A percentile compares a stretch with the other conserved stretches of the same genome.
These are phyloP conservation scores for Caenorhabditis sp. DNA, from an alignment of 2,888 invertebrate species.

Conservation along the genomic window DNA sequence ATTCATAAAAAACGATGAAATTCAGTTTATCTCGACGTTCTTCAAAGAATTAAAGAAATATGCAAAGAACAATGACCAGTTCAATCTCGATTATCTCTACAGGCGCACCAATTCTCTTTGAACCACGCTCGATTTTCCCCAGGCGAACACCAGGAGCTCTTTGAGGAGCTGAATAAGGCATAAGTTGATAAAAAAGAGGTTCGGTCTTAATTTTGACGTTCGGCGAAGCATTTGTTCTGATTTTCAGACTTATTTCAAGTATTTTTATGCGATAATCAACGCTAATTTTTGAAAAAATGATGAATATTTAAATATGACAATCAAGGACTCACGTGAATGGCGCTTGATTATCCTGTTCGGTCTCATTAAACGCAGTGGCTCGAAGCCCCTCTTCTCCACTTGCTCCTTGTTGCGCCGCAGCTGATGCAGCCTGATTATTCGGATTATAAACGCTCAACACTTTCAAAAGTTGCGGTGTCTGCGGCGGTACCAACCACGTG, in stretches of 20 bases:
- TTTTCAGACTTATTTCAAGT: background rate
- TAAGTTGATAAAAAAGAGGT: no score
- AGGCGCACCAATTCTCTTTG: no score
- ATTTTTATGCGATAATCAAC: background rate
- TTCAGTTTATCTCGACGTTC: no score
- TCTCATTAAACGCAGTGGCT: background rate
- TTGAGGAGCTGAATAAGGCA: background rate
- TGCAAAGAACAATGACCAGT: no score
- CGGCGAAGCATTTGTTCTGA: background rate
- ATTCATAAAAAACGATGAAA: no score
- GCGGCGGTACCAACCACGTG: conserved; percentile 15
- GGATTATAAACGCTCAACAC: conserved; percentile 5
- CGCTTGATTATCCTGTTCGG: background rate
- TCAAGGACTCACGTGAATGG: background rate
- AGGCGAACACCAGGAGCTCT: no score
- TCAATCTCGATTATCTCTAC: no score
- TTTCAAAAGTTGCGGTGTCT: background rate
- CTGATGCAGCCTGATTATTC: background rate
- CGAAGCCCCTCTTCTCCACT: background rate
- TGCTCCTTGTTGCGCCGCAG: no score
- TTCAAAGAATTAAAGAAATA: no score
- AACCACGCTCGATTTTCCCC: no score
- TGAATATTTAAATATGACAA: background rate
- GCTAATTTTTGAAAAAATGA: background rate
- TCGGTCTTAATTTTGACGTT: no score